Evolutionary conservation across 2,113 vertebrate genomes (phyloP), one percentile per base, ranked within the genome.

Genomic region (Myocastor coypus): DNA sequence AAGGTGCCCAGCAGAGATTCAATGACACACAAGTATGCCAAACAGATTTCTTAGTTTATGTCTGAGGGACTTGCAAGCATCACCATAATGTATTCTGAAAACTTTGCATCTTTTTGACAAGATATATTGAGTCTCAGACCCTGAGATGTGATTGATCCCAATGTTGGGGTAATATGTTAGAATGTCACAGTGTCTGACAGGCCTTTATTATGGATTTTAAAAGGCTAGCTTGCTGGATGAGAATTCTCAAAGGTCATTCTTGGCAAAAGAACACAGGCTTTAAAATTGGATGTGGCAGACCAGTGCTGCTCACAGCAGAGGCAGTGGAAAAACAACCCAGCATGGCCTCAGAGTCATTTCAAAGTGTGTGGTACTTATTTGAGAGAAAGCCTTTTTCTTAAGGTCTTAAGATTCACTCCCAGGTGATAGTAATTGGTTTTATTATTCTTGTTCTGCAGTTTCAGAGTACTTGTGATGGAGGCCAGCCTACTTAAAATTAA

Each of bases 131-230:
- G 96, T 97, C 86, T 95, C 42, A 89, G 78, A 34, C 68, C 71
- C 80, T 96, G 93, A 61, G 84, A 96, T 97, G 93, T 98, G 98
- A 98, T 98, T 98, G 98, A 98, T 98, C 96, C 90, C 80, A 95
- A 2, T 69, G 81, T 95, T 95, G 86, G 96, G 40, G 91, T 94
- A 97, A 97, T 98, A 98, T 59, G 66, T 98, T 98, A 98, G 92
- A 93, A 50, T 91, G 55, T 95, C 97, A 78, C 71, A 93, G 92
- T 91, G 96, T 96, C 97, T 98, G 97, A 97, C 97, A 98, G 96
- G 93, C 86, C 78, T 98, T 98, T 98, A 98, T 97, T 98, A 98
- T 92, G 77, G 90, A 98, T 97, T 98, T 98, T 97, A 92, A 98
- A 98, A 97, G 94, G 73, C 69, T 97, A 95, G 80, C 73, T 88